Conservation (phyloP, 2,113 vertebrate species). For the Scalopus aquaticus region DNA sequence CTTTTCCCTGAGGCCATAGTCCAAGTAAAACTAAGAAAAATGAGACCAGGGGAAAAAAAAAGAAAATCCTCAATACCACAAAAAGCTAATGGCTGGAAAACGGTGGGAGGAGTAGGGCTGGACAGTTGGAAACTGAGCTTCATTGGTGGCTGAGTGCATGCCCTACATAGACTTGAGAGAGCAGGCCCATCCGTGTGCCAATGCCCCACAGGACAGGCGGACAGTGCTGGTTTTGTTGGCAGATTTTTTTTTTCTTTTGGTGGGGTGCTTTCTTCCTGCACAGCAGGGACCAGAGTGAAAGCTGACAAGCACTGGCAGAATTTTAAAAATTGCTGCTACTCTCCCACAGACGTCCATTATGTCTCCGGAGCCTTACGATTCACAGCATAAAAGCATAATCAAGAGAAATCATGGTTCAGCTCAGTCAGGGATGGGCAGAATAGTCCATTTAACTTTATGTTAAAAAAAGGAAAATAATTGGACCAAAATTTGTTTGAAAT, state of each 20-base stretch:
- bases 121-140: conserved; percentile 38
- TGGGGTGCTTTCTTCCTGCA: conserved; percentile 81
- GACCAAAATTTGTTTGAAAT: conserved; percentile 87
- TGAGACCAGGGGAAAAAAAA: conserved; percentile 7
- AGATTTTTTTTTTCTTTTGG: conserved; percentile 56
- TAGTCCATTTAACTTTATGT: conserved; percentile 88
- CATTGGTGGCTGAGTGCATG: conserved; percentile 52
- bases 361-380: conserved; percentile 80
- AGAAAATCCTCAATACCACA: conserved; percentile 45
- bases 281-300: conserved; percentile 80
- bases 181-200: conserved; percentile 72
- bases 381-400: conserved; percentile 87
- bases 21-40: conserved; percentile 67
- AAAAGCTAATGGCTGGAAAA: conserved; percentile 64
- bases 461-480: conserved; percentile 88
- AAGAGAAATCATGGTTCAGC: conserved; percentile 86
- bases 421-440: conserved; percentile 86
- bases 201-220: conserved; percentile 67
- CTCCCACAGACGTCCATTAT: conserved; percentile 85
- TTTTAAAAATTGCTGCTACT: conserved; percentile 83
- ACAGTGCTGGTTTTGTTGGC: conserved; percentile 81
- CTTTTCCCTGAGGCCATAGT: conserved; percentile 73
- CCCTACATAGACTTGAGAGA: conserved; percentile 60
- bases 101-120: conserved; percentile 52
- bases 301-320: conserved; percentile 82